phyloP scores from a whole-genome alignment of 2,888 invertebrate species.

The Caenorhabditis sp. region DNA sequence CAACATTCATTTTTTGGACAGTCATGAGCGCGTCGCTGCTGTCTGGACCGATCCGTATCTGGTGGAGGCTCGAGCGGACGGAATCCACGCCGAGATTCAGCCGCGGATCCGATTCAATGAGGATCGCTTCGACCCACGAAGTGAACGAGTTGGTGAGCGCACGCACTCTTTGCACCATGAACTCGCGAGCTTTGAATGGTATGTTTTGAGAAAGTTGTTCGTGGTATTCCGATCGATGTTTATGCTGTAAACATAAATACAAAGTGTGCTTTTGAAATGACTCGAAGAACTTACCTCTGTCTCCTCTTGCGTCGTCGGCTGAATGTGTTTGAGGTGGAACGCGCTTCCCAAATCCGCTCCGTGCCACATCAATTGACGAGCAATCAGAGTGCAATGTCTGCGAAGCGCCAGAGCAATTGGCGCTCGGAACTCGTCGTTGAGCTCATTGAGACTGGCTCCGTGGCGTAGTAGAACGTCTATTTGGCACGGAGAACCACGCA shows the following conservation, averaged over 20 bases:
- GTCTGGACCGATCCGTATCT: constrained; percentile 16
- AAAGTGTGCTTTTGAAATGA: too few relatives aligned
- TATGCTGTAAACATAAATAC: too few relatives aligned
- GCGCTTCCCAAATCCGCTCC: constrained; percentile 50
- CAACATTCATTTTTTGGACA: background rate
- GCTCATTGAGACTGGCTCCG: constrained; percentile 4
- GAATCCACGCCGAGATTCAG: background rate
- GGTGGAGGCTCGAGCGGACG: constrained; percentile 23
- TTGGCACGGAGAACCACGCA: constrained; percentile 52
- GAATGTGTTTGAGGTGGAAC: background rate
- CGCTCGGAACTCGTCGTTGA: constrained; percentile 15
- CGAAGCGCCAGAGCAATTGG: constrained; percentile 26
- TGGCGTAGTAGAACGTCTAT: constrained; percentile 42
- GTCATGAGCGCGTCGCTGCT: background rate
- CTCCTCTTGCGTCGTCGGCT: constrained; percentile 1
- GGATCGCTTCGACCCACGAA: constrained; percentile 28
- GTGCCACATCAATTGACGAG: constrained; percentile 57
- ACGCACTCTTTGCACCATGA: background rate
- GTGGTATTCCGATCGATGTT: background rate
- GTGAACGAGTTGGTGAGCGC: constrained; percentile 20
- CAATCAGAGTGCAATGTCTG: constrained; percentile 14
- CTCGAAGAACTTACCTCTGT: background rate
- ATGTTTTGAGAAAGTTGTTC: background rate
- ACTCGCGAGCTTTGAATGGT: constrained; percentile 8
- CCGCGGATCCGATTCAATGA: background rate